Evolutionary conservation across 2,113 vertebrate species (phyloP), one percentile per base, ranked within the genome.

Genomic region (Psophia crepitans): DNA sequence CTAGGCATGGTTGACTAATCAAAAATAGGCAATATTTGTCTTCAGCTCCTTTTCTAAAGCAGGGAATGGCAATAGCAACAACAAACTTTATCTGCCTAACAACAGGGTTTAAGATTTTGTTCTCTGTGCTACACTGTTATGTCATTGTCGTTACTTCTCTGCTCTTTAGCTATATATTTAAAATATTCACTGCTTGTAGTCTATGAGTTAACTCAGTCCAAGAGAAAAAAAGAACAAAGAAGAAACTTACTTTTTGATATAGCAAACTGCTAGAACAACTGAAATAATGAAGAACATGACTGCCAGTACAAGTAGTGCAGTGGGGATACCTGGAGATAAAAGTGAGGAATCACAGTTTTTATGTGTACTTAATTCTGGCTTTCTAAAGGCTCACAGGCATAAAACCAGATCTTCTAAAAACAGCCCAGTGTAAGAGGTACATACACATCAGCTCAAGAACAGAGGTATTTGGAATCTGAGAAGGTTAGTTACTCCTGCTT

Each of bases 201-300:
- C 48, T 35, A 84, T 49, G 21, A 78, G 5, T 66, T 75, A 60
- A 60, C 17, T 69, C 20, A 57, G 33, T 76, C 8, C 11, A 39
- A 84, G 22, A 23, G 32, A 33, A 24, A 33, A 24, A 22, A 66
- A 32, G 39, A 23, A 39, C 35, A 60, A 71, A 35, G 5, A 46
- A 37, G 7, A n/a, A n/a, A 64, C 99, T 98, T 89, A 99, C 99
- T 96, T 96, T 98, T 98, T 99, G 69, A 99, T 32, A 65, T 98
- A 99, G 89, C 97, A 98, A 76, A 99, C 28, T 27, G 97, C 97
- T 39, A 98, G 97, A 51, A 97, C 89, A 76, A 98, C 96, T 21
- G 98, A 93, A 22, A 98, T 96, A 35, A 98, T 70, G 57, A 99
- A 98, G 73, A 98, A 98, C 87, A 98, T 90, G 65, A 98, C 84